phyloP scores from a whole-genome alignment of 2,888 invertebrate species.

The Lasioglossum calceatum region DNA sequence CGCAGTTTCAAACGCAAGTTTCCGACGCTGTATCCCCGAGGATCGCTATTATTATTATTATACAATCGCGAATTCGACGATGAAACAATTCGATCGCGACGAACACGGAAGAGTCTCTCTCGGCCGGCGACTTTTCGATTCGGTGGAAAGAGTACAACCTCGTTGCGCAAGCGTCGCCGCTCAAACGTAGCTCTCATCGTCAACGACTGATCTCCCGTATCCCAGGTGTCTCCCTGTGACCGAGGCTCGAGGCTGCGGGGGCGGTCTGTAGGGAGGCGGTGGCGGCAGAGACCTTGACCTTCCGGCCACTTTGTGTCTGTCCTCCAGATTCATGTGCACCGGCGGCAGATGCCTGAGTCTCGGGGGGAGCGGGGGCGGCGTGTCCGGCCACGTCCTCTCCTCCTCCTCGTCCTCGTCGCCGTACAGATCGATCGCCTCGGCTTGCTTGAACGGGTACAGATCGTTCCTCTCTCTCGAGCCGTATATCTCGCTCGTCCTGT shows the following conservation, averaged over 20 bases:
- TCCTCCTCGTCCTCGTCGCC: constrained; percentile 84
- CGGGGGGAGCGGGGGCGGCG: constrained; percentile 87
- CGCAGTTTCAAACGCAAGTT: not conserved
- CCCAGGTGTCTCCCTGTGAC: constrained; percentile 81
- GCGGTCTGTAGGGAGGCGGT: constrained; percentile 82
- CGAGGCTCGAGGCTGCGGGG: constrained; percentile 82
- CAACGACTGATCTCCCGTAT: constrained; percentile 81
- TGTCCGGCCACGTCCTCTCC: constrained; percentile 83
- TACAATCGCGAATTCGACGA: not conserved
- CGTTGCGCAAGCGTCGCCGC: constrained; percentile 34
- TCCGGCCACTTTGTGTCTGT: constrained; percentile 84
- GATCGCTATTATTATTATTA: not conserved
- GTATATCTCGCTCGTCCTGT: constrained; percentile 77
- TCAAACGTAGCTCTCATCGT: constrained; percentile 83
- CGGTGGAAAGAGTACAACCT: constrained; percentile 10
- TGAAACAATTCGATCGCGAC: not conserved
- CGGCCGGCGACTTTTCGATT: constrained; percentile 48
- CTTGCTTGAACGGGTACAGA: constrained; percentile 80
- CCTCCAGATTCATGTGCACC: constrained; percentile 88
- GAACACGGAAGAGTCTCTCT: constrained; percentile 19
- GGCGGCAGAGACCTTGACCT: constrained; percentile 83
- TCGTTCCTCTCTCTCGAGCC: constrained; percentile 77
- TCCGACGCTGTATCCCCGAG: not conserved
- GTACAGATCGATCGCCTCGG: constrained; percentile 80
- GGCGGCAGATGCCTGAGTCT: constrained; percentile 88